Conservation (phyloP, 2,888 invertebrate species). For the Synanthedon andrenaeformis region DNA sequence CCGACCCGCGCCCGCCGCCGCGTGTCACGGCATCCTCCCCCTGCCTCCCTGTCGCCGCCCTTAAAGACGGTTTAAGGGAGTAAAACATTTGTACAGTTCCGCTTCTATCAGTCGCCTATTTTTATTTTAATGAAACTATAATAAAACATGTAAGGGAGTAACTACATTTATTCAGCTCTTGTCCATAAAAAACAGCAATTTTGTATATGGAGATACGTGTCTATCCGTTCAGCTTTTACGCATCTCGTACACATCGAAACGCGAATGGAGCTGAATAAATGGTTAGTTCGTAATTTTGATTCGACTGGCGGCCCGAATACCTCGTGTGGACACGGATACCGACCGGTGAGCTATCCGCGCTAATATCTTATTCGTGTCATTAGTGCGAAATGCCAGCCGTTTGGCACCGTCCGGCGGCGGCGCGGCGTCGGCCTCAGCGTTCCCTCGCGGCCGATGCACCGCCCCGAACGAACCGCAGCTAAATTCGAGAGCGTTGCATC, state of each 20-base stretch:
- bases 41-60: constrained; percentile 12
- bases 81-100: background rate
- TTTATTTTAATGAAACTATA: no score
- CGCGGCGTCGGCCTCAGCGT: constrained; percentile 28
- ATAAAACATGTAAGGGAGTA: no score
- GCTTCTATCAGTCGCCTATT: no score
- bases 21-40: constrained; percentile 25
- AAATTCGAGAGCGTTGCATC: constrained; percentile 67
- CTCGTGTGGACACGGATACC: constrained; percentile 32
- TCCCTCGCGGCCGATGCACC: constrained; percentile 58
- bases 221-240: no score
- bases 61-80: background rate
- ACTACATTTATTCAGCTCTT: no score
- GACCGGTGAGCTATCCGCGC: constrained; percentile 50
- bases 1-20: constrained; percentile 45
- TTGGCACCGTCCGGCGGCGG: constrained; percentile 49
- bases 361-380: constrained; percentile 70
- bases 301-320: constrained; percentile 48
- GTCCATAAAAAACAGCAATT: no score
- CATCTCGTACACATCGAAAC: background rate
- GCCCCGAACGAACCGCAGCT: constrained; percentile 46
- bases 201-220: no score
- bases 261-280: background rate
- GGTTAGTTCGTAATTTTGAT: constrained; percentile 32
- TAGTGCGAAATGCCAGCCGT: constrained; percentile 67